Base-by-base conservation (phyloP, 2,888 invertebrate genomes). In the Leucoptera coffeella region DNA sequence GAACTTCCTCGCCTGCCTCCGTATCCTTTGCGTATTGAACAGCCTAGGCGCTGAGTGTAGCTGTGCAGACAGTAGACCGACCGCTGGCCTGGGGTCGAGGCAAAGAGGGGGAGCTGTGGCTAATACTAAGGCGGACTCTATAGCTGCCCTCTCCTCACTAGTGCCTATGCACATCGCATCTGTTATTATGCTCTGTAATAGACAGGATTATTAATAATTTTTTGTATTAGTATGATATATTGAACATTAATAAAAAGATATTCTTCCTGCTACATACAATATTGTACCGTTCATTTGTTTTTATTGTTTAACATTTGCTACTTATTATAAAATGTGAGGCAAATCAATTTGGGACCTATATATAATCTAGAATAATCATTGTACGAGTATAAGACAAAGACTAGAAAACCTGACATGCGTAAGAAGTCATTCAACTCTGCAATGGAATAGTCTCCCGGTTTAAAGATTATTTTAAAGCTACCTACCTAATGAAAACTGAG, bases 21-120 rank as follows among this genome's bases (percentile, higher is more conserved):
- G 73, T 42, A 88, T 74, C 40, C 80, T 75, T 29, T 82, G 78
- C 15, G 85, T 85, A 39, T 85, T 85, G 41, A 85, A 80, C 29
- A 85, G 64, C 38, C 83, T 74, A 30, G 80, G 78, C 26, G 82
- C 78, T 37, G 84, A 84, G 45, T 88, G 85, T 22, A 87, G 55
- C 38, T 81, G 75, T 26, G 88, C 86, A 15, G 85, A 80, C 30
- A 85, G 73, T 26, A 85, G 59, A 14, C 86, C 84, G 22, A 91
- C 82, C 14, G 83, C 77, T 3, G 89, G 89, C 42, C 86, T 82
- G 3, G 94, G 91, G 58, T 93, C 92, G 27, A 95, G 73, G 52
- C 92, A 94, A 17, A 95, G 64, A 4, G 87, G 88, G 9, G 89
- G 90, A 34, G 87, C 82, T 4, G 90, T 87, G 9, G 88, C 87